Evolutionary conservation across 2,888 invertebrate species (phyloP).

Genomic region (Himalopsyche anomala): DNA sequence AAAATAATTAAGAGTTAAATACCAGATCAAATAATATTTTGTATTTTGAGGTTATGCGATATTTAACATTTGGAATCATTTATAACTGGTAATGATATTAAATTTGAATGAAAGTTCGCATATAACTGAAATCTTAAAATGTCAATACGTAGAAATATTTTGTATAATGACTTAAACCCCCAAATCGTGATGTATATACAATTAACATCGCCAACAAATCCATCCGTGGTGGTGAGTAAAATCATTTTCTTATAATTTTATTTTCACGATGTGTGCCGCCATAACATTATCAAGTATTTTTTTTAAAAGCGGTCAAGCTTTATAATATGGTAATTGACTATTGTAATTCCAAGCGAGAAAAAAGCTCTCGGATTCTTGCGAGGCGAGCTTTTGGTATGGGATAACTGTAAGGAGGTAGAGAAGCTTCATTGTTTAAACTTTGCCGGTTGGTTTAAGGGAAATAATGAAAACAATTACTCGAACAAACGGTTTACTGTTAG

Average conservation of each 20-base stretch:
- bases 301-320: conserved; percentile 22
- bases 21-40: no score
- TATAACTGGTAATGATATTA: no score
- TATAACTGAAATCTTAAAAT: no score
- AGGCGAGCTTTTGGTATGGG: conserved; percentile 14
- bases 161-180: no score
- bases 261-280: not conserved
- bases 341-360: conserved; percentile 36
- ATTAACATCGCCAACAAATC: no score
- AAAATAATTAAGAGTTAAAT: no score
- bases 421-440: conserved; percentile 1
- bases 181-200: no score
- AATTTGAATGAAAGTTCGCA: no score
- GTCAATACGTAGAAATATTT: no score
- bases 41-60: no score
- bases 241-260: not conserved
- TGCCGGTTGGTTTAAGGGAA: conserved; percentile 12
- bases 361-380: not conserved
- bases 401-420: not conserved
- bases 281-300: not conserved
- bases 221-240: no score
- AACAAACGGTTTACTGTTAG: not conserved
- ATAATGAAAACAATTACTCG: conserved; percentile 5
- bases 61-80: no score
- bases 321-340: conserved; percentile 51